Conservation (phyloP, 1,140 invertebrate species). For the Pseudomyrmex pallidus region DNA sequence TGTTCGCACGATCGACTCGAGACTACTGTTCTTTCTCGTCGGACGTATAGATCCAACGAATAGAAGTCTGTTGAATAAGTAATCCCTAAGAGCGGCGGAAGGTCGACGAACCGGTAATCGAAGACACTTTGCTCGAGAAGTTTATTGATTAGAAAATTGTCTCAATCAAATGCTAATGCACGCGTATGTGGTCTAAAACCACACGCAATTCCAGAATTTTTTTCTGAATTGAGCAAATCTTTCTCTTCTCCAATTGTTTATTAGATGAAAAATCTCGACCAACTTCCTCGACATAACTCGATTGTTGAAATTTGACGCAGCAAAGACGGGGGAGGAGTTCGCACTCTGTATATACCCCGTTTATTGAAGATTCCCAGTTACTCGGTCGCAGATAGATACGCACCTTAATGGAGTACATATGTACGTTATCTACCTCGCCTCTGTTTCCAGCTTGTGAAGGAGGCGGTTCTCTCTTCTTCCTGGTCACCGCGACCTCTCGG, state of each 20-base stretch:
- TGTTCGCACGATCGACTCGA: neutral
- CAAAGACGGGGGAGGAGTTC: neutral
- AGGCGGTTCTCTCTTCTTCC: neutral
- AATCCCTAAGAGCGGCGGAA: constrained; percentile 29
- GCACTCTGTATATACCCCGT: constrained; percentile 3
- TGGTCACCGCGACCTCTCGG: constrained; percentile 62
- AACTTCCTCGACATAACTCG: constrained; percentile 22
- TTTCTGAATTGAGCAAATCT: too few species aligned
- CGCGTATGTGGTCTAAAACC: too few species aligned
- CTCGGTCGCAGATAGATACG: constrained; percentile 41
- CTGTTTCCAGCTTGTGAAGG: constrained; percentile 42
- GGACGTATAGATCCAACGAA: neutral
- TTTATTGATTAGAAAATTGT: constrained; percentile 14
- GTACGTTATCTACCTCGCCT: constrained; percentile 28
- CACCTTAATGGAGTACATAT: constrained; percentile 65
- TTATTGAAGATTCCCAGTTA: constrained; percentile 37
- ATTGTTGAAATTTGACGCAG: constrained; percentile 24
- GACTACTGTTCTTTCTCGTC: neutral
- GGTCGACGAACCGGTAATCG: constrained; percentile 38
- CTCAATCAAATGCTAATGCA: neutral
- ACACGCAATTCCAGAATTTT: too few species aligned
- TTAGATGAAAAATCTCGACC: too few species aligned
- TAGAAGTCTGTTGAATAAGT: constrained; percentile 42
- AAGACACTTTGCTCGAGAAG: neutral
- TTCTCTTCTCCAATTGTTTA: too few species aligned